These are phyloP conservation scores for Papio anubis DNA, from an alignment of 2,113 vertebrate genomes.

Conservation along the genomic window DNA sequence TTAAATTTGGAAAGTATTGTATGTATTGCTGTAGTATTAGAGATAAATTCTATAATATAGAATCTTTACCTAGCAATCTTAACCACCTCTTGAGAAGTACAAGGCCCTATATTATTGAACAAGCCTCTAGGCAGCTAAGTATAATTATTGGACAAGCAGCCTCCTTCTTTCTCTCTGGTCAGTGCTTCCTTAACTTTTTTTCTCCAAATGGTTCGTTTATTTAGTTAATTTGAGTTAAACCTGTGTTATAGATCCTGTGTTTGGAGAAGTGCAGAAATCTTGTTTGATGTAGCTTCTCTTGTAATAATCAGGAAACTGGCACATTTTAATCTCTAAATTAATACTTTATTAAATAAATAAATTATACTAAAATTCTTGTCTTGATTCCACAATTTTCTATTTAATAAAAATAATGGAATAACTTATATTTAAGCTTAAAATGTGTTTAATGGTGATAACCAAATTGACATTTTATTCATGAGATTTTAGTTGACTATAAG, in stretches of 20 bases:
- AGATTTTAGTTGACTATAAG: not conserved
- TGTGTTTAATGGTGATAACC: not conserved
- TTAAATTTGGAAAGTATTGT: not conserved
- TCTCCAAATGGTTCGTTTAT: not conserved
- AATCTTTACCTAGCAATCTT: not conserved
- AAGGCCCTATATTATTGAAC: not conserved
- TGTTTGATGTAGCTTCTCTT: not conserved
- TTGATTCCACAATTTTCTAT: not conserved
- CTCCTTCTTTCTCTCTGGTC: no score
- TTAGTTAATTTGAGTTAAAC: not conserved
- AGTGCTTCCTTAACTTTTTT: not conserved
- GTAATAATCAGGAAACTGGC: not conserved
- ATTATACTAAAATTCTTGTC: not conserved
- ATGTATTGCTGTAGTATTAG: not conserved
- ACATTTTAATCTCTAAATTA: not conserved
- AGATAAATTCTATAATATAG: not conserved
- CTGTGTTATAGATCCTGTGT: not conserved
- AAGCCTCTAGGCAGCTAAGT: not conserved
- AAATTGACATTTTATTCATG: not conserved
- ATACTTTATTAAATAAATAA: not conserved
- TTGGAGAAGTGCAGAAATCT: not conserved
- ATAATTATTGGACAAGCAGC: no score
- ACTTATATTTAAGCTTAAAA: not conserved
- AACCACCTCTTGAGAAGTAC: not conserved
- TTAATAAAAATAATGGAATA: not conserved